A percentile compares a stretch with the other conserved stretches of the same genome.
Conservation (phyloP, 2,797 vertebrate genomes). For the Siniperca scherzeri region DNA sequence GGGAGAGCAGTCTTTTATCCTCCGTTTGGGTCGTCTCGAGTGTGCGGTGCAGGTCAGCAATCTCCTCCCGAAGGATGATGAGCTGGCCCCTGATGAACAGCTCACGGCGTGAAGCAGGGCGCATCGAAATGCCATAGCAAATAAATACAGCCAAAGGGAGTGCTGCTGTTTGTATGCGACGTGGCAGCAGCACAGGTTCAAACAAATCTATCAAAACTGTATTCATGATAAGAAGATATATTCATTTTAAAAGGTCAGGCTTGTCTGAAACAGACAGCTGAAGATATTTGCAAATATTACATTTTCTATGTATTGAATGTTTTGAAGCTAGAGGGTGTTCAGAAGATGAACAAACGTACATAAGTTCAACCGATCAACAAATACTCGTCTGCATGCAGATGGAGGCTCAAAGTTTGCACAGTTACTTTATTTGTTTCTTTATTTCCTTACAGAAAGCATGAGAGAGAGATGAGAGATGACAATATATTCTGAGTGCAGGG, state of each 20-base stretch:
- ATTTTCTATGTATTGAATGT: constrained; percentile 39
- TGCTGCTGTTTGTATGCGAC: constrained; percentile 31
- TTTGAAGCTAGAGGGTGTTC: constrained; percentile 9
- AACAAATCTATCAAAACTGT: constrained; percentile 55
- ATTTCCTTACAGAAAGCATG: constrained; percentile 6
- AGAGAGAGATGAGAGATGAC: constrained; percentile 9
- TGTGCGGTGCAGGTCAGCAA: constrained; percentile 9
- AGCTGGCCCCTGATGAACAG: constrained; percentile 35
- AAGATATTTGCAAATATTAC: constrained; percentile 46
- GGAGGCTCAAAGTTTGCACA: background rate
- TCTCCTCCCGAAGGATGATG: constrained; percentile 39
- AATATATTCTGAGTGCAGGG: constrained; percentile 10
- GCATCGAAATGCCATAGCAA: constrained; percentile 54
- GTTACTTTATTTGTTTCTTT: constrained; percentile 3
- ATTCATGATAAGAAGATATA: constrained; percentile 52
- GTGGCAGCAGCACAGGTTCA: constrained; percentile 27
- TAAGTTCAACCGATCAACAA: background rate
- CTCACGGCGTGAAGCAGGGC: background rate
- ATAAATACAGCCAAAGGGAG: constrained; percentile 23
- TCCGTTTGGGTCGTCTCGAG: background rate
- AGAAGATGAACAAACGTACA: constrained; percentile 13
- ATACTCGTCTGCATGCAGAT: background rate
- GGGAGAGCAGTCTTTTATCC: constrained; percentile 39
- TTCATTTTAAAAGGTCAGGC: constrained; percentile 61
- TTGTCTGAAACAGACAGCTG: constrained; percentile 38